Conservation (phyloP, 2,888 invertebrate genomes). For the Ophioninae sp. region DNA sequence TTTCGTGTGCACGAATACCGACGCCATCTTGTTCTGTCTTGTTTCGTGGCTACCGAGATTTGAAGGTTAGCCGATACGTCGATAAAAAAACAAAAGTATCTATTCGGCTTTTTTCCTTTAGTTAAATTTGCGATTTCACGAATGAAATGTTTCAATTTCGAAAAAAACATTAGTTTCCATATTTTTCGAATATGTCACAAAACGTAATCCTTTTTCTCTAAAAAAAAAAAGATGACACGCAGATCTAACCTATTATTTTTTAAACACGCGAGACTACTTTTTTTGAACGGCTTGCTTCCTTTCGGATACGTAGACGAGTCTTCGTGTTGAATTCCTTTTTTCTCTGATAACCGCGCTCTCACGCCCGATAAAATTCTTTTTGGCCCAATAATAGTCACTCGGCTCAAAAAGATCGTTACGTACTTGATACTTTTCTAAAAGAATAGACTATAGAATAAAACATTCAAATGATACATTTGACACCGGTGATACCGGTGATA, state of each 20-base stretch:
- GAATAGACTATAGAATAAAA: neutral
- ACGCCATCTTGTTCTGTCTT: neutral
- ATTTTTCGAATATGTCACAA: neutral
- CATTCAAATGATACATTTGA: neutral
- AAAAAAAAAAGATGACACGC: neutral
- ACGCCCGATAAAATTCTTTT: neutral
- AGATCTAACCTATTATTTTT: neutral
- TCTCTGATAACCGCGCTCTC: neutral
- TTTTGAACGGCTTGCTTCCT: neutral
- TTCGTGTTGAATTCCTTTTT: neutral
- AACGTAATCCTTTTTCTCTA: neutral
- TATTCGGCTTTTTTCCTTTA: neutral
- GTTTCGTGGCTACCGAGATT: neutral
- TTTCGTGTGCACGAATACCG: conserved; percentile 43
- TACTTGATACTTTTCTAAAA: neutral
- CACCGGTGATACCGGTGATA: conserved; percentile 7
- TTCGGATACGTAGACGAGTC: neutral
- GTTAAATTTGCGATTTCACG: neutral
- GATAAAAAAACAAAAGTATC: neutral
- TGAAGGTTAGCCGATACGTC: neutral
- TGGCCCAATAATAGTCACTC: neutral
- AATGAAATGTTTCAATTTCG: neutral
- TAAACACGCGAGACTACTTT: neutral
- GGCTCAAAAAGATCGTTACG: neutral
- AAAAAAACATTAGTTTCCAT: neutral